These are phyloP conservation scores for Drosophila siamana DNA, from an alignment of 2,888 invertebrate genomes.

Conservation along the genomic window DNA sequence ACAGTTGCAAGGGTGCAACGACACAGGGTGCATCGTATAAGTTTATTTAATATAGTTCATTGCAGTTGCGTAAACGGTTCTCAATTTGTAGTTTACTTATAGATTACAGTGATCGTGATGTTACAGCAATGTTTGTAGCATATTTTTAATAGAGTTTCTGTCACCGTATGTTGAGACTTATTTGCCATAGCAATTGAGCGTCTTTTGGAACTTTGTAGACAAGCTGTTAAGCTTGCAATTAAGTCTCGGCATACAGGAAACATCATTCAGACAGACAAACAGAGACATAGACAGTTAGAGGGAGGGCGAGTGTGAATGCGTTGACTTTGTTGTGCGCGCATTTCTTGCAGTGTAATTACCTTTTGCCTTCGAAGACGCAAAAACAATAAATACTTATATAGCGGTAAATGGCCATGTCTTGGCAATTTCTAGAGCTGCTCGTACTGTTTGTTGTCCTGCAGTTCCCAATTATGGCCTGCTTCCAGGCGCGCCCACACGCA, in stretches of 20 bases:
- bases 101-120: too few relatives aligned
- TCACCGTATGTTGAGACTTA: neutral
- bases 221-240: neutral
- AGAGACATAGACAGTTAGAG: too few relatives aligned
- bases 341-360: conserved; percentile 50
- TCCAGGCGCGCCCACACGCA: neutral
- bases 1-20: neutral
- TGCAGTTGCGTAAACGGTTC: too few relatives aligned
- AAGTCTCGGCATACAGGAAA: neutral
- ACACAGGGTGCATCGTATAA: too few relatives aligned
- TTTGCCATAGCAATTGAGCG: neutral
- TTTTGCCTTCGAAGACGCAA: conserved; percentile 16
- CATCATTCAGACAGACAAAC: neutral
- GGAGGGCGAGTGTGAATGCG: neutral
- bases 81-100: too few relatives aligned
- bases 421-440: conserved; percentile 27
- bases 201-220: neutral
- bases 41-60: too few relatives aligned
- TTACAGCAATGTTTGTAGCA: too few relatives aligned
- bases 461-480: conserved; percentile 1
- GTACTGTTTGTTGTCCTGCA: conserved; percentile 5
- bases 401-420: conserved; percentile 35
- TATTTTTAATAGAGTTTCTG: neutral
- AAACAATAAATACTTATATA: conserved; percentile 49
- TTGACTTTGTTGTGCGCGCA: neutral